These are phyloP conservation scores for Synanthedon myopaeformis DNA, from an alignment of 2,888 invertebrate genomes.

Conservation along the genomic window DNA sequence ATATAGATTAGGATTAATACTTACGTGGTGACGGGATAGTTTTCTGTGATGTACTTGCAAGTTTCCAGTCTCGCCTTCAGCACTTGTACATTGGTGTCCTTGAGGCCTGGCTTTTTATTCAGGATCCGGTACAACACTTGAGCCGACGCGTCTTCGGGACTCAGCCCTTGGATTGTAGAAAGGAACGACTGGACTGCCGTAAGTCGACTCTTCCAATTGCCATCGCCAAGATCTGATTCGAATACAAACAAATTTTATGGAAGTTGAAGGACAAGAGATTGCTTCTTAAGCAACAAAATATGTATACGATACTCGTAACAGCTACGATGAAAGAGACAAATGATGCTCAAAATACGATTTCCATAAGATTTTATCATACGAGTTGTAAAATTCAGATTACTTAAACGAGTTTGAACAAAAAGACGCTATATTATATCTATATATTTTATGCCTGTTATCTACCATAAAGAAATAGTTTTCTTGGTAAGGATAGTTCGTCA, in stretches of 20 bases:
- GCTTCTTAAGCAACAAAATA: too few species aligned
- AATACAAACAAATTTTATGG: too few species aligned
- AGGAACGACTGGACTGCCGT: constrained; percentile 80
- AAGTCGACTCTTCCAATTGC: constrained; percentile 89
- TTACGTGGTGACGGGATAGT: constrained; percentile 77
- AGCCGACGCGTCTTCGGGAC: constrained; percentile 73
- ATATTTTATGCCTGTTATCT: too few species aligned
- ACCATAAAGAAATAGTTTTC: too few species aligned
- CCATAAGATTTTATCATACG: too few species aligned
- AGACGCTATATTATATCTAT: too few species aligned
- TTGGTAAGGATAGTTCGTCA: too few species aligned
- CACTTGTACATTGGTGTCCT: constrained; percentile 94
- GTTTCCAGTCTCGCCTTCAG: constrained; percentile 85
- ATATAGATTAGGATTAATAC: constrained; percentile 12
- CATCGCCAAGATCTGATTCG: constrained; percentile 73
- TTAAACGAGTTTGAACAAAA: too few species aligned
- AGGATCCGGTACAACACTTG: constrained; percentile 82
- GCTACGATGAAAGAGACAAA: neutral
- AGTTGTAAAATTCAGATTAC: too few species aligned
- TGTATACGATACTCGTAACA: neutral
- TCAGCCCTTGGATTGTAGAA: constrained; percentile 72
- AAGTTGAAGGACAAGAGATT: too few species aligned
- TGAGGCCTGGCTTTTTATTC: constrained; percentile 86
- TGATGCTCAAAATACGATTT: too few species aligned
- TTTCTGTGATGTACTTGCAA: constrained; percentile 82